Conservation (phyloP, 2,113 vertebrate species). For the Noctilio leporinus region DNA sequence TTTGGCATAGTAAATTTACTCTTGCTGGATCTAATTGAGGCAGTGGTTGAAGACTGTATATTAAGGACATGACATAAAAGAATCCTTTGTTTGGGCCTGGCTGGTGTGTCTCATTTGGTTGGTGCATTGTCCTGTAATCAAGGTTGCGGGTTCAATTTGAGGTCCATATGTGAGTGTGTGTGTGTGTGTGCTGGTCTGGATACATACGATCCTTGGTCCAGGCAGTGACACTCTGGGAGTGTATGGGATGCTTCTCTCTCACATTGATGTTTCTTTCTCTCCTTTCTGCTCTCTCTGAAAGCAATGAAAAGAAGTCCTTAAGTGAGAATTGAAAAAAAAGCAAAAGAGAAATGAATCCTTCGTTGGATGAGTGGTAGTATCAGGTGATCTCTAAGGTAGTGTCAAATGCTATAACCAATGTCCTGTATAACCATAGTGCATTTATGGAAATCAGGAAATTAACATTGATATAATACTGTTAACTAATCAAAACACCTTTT, state of each 20-base stretch:
- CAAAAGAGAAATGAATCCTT: too few species aligned
- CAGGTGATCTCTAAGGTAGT: background rate
- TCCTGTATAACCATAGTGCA: background rate
- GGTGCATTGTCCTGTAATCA: too few species aligned
- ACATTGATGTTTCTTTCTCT: too few species aligned
- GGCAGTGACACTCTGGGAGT: too few species aligned
- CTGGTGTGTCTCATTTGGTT: too few species aligned
- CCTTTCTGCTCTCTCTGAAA: too few species aligned
- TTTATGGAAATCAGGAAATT: background rate
- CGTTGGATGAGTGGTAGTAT: background rate
- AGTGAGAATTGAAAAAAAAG: background rate
- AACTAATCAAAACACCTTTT: background rate
- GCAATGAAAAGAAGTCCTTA: too few species aligned
- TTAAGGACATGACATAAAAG: background rate
- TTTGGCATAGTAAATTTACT: conserved; percentile 25
- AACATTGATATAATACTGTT: background rate
- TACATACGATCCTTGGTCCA: too few species aligned
- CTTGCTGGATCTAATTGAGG: background rate
- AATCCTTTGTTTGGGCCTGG: background rate
- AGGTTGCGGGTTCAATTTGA: too few species aligned
- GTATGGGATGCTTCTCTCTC: too few species aligned
- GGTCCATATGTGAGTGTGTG: too few species aligned
- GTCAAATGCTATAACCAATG: background rate
- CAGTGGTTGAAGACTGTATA: background rate
- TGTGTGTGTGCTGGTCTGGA: too few species aligned